Conservation (phyloP, 2,888 invertebrate genomes). For the Steromphala cineraria region DNA sequence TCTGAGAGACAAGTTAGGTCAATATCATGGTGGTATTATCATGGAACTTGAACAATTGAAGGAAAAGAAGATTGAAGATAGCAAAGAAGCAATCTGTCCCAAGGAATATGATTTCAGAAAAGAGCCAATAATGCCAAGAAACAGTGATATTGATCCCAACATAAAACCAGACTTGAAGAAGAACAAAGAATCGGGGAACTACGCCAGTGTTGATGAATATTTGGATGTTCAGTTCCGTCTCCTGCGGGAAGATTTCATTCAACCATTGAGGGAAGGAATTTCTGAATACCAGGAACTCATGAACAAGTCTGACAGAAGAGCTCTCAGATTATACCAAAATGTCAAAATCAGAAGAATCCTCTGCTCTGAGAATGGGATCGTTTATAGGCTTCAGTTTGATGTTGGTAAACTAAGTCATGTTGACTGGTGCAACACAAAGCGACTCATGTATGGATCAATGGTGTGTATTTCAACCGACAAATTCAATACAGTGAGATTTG, state of each 20-base stretch:
- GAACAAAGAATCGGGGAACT: constrained; percentile 81
- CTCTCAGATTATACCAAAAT: constrained; percentile 48
- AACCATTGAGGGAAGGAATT: constrained; percentile 83
- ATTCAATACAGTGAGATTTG: constrained; percentile 81
- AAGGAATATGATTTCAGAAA: constrained; percentile 68
- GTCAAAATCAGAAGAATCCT: constrained; percentile 38
- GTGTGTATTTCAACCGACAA: constrained; percentile 83
- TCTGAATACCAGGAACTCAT: constrained; percentile 73
- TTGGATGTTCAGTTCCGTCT: constrained; percentile 85
- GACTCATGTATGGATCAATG: constrained; percentile 84
- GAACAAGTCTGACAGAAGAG: constrained; percentile 4
- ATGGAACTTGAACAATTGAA: neutral
- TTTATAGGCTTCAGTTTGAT: constrained; percentile 39
- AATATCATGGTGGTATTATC: neutral
- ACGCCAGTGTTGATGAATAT: constrained; percentile 82
- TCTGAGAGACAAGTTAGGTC: neutral
- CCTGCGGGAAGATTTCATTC: constrained; percentile 86
- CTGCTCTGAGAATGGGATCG: constrained; percentile 39
- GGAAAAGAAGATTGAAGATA: neutral
- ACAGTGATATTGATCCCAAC: constrained; percentile 65
- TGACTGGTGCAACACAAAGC: constrained; percentile 77
- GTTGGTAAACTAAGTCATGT: constrained; percentile 22
- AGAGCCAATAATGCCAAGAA: constrained; percentile 63
- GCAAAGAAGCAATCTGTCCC: neutral
- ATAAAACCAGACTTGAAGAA: constrained; percentile 77